A percentile compares a stretch with the other conserved stretches of the same genome.
phyloP scores from a whole-genome alignment of 2,888 invertebrate genomes.

The Parnassius orleans region DNA sequence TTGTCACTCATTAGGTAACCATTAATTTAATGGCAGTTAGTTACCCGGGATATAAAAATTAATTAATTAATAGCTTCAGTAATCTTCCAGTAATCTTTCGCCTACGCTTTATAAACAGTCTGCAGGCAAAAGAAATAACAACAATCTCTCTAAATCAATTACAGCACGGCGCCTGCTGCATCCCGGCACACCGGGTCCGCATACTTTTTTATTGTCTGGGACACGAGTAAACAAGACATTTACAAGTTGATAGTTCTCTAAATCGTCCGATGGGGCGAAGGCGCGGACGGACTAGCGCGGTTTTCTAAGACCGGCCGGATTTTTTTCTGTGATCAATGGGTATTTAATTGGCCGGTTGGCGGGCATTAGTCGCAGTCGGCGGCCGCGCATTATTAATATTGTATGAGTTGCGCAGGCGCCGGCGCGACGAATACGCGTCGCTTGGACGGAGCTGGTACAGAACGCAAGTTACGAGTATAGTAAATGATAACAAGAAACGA shows the following conservation, averaged over 20 bases:
- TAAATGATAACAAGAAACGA: not conserved
- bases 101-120: no score
- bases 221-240: constrained; percentile 24
- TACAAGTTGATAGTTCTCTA: constrained; percentile 27
- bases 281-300: not conserved
- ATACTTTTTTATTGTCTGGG: constrained; percentile 9
- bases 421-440: constrained; percentile 44
- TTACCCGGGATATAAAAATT: no score
- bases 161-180: constrained; percentile 16
- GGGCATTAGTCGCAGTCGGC: constrained; percentile 47
- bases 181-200: constrained; percentile 11
- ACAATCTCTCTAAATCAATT: constrained; percentile 11
- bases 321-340: constrained; percentile 45
- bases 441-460: constrained; percentile 32
- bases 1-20: no score
- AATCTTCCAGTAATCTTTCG: no score
- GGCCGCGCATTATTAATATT: constrained; percentile 64
- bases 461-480: constrained; percentile 6
- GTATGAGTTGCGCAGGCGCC: constrained; percentile 62
- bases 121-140: constrained; percentile 5
- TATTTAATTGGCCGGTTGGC: constrained; percentile 52
- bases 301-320: constrained; percentile 19
- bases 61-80: no score
- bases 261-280: constrained; percentile 4
- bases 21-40: no score